Evolutionary conservation across 2,888 invertebrate species (phyloP), one percentile per base, ranked within the genome.

Genomic region (Mongoloraphidia duomilia): DNA sequence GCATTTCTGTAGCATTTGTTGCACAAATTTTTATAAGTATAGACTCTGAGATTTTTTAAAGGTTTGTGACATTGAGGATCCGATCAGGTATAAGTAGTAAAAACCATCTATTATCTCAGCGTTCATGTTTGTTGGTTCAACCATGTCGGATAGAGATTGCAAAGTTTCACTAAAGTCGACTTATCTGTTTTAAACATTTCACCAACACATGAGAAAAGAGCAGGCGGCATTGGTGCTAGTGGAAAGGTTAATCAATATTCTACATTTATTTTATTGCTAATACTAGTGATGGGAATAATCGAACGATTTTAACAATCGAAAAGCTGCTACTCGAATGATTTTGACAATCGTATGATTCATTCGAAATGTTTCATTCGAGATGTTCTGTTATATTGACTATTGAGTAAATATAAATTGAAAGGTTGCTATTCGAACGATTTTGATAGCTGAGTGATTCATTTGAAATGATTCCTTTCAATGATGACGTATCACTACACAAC

Each of bases 71-170:
- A 62, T 44, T 34, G 54, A 48, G 2, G 52, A 47, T 51, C 58
- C 55, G n/a, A n/a, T n/a, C n/a, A n/a, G n/a, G n/a, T n/a, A n/a
- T n/a, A n/a, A n/a, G n/a, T n/a, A n/a, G n/a, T n/a, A n/a, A n/a
- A n/a, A 59, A 41, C 59, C 61, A 53, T 60, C 60, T 9, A 59
- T 56, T 47, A 61, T 57, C 50, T 55, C 58, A n/a, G n/a, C n/a
- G n/a, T n/a, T 42, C 13, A 53, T 45, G 41, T 52, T 41, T 36
- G 36, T 41, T 10, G 55, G 54, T 37, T 50, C 46, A 46, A 46
- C 17, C 14, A 37, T 47, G 50, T 50, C 41, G 38, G 41, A 49
- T 42, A 46, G 8, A 2, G 53, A 55, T 47, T 51, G 54, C 36
- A 57, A 51, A n/a, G 2, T n/a, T 54, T 54, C 9, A 46, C 34